A percentile compares a stretch with the other conserved stretches of the same genome.
Evolutionary conservation across 2,888 invertebrate species (phyloP).

Genomic region (Quadriops clusia): DNA sequence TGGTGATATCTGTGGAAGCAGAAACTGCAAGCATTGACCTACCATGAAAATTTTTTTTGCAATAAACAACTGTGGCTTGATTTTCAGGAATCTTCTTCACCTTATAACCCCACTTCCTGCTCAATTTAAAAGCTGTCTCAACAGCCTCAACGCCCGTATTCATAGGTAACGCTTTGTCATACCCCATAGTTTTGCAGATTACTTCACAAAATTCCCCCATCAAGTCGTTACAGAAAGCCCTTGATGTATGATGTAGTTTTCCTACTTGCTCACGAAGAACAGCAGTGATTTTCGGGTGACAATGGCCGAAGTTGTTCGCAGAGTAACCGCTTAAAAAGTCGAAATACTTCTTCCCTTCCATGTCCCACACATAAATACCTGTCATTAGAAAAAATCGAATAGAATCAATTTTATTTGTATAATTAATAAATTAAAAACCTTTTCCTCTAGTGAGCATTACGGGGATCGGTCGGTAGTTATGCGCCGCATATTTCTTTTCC

Average conservation of each 20-base stretch:
- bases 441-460: slow-evolving; percentile 81
- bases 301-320: slow-evolving; percentile 72
- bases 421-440: slow-evolving; percentile 42
- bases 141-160: slow-evolving; percentile 76
- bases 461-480: slow-evolving; percentile 92
- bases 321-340: slow-evolving; percentile 75
- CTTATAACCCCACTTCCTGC: slow-evolving; percentile 71
- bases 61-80: slow-evolving; percentile 61
- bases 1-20: slow-evolving; percentile 60
- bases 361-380: slow-evolving; percentile 72
- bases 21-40: slow-evolving; percentile 70
- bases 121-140: slow-evolving; percentile 67
- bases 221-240: slow-evolving; percentile 60
- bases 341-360: slow-evolving; percentile 63
- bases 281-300: slow-evolving; percentile 58
- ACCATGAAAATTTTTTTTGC: slow-evolving; percentile 74
- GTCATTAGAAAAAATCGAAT: slow-evolving; percentile 14
- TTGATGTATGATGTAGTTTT: slow-evolving; percentile 57
- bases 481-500: slow-evolving; percentile 85
- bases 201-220: slow-evolving; percentile 66
- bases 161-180: slow-evolving; percentile 71
- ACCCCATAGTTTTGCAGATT: slow-evolving; percentile 58
- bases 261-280: slow-evolving; percentile 47
- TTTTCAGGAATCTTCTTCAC: slow-evolving; percentile 59
- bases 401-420: slow-evolving; percentile 4